These are phyloP conservation scores for Paratilapia polleni DNA, from an alignment of 2,113 vertebrate species.

Conservation along the genomic window DNA sequence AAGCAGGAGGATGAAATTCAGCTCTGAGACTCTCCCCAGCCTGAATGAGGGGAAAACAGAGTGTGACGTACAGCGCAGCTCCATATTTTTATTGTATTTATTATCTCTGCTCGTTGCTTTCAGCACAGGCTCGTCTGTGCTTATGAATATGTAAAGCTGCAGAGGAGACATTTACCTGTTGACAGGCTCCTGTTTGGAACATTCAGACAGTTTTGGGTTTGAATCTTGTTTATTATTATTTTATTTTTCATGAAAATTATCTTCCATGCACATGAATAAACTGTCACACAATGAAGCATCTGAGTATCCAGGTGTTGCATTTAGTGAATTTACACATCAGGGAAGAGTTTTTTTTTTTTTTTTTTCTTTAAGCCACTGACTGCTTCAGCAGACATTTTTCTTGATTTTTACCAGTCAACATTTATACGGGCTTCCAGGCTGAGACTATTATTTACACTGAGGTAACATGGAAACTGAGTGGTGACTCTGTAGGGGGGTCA, in stretches of 20 bases:
- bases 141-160: constrained; percentile 49
- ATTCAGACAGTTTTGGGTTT: constrained; percentile 16
- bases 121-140: constrained; percentile 1
- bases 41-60: background rate
- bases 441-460: background rate
- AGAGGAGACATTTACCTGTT: constrained; percentile 37
- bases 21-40: background rate
- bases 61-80: background rate
- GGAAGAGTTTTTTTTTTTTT: no score
- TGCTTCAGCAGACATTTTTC: background rate
- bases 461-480: background rate
- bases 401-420: background rate
- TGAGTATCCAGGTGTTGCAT: constrained; percentile 11
- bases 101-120: constrained; percentile 4
- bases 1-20: constrained; percentile 29
- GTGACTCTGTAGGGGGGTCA: no score
- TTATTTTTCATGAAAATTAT: background rate
- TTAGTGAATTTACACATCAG: background rate
- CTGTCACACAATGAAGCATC: background rate
- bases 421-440: background rate
- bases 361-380: background rate
- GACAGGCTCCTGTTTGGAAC: constrained; percentile 5
- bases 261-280: constrained; percentile 17
- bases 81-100: constrained; percentile 23
- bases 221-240: background rate